Percentiles rank a stretch among this genome's conserved stretches.
phyloP scores from a whole-genome alignment of 2,113 vertebrate genomes.

The Morphnarchus princeps region DNA sequence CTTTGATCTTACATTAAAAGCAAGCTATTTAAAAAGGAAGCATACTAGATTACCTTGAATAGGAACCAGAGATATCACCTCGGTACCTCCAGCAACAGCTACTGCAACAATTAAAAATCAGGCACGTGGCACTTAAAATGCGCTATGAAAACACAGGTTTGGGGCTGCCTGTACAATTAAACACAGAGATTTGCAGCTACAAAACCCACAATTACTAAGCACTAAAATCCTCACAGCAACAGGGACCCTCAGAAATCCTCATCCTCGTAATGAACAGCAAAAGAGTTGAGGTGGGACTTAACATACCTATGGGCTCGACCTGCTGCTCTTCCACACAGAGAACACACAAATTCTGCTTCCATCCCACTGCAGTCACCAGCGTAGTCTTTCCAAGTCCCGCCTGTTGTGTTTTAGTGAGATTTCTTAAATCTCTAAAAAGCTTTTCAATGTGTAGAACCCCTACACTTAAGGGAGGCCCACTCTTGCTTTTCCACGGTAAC shows the following conservation, averaged over 20 bases:
- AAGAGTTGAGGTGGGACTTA: background rate
- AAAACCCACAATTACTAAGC: background rate
- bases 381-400: background rate
- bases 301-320: background rate
- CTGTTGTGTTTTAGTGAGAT: background rate
- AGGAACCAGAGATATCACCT: background rate
- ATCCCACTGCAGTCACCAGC: background rate
- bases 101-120: background rate
- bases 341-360: background rate
- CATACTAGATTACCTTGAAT: background rate
- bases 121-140: background rate
- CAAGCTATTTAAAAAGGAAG: background rate
- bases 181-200: background rate
- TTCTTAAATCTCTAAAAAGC: background rate
- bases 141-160: background rate
- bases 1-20: background rate
- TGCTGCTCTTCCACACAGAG: background rate
- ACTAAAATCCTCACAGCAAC: background rate
- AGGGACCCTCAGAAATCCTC: background rate
- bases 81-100: background rate
- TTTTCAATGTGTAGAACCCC: background rate
- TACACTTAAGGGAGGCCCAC: background rate
- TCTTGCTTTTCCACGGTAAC: background rate
- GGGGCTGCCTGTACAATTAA: background rate
- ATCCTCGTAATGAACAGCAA: background rate